Conservation (phyloP, 2,113 vertebrate species). For the Urocitellus parryii region DNA sequence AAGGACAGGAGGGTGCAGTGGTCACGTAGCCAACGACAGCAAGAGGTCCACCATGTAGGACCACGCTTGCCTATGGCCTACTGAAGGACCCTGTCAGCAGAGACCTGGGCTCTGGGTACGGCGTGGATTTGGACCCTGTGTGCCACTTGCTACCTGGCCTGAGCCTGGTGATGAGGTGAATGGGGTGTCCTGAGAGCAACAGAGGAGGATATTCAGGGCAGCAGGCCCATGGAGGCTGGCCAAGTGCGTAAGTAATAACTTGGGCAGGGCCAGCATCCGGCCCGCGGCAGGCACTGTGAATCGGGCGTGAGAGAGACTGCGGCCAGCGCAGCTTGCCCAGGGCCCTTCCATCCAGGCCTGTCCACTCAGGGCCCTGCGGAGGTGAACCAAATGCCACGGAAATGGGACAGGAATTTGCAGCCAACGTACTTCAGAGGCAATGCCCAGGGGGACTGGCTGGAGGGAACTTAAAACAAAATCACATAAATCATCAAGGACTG, state of each 20-base stretch:
- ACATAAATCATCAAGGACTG: conserved; percentile 97
- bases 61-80: background rate
- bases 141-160: conserved; percentile 91
- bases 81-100: background rate
- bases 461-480: conserved; percentile 99
- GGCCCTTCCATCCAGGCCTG: no score
- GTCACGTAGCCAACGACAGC: background rate
- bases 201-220: conserved; percentile 98
- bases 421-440: conserved; percentile 98
- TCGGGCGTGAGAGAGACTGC: conserved; percentile 86
- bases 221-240: conserved; percentile 97
- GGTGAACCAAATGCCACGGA: conserved; percentile 86
- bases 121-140: background rate
- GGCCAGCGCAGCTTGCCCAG: no score
- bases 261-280: conserved; percentile 96
- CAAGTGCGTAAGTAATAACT: conserved; percentile 83
- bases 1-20: background rate
- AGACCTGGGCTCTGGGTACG: background rate
- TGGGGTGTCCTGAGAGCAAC: conserved; percentile 96
- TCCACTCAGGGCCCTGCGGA: no score
- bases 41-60: background rate
- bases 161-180: conserved; percentile 95
- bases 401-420: conserved; percentile 93
- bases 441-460: conserved; percentile 97
- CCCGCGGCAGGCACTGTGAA: no score